phyloP scores from a whole-genome alignment of 2,888 invertebrate genomes.

The Heliothis peltigera region DNA sequence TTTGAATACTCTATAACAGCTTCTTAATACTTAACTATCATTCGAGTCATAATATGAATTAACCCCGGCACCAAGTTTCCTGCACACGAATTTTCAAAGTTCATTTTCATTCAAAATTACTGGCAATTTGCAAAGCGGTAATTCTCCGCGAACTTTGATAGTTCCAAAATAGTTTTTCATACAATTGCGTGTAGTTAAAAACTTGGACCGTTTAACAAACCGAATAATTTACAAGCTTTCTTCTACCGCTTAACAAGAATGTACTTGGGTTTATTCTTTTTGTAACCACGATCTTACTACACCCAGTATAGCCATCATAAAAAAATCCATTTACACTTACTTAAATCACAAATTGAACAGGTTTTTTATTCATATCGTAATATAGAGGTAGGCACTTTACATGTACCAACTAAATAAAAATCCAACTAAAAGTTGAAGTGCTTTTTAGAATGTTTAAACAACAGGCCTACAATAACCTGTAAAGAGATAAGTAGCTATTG shows the following conservation, averaged over 20 bases:
- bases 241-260: constrained; percentile 41
- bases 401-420: neutral
- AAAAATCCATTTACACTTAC: too few species aligned
- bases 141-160: constrained; percentile 77
- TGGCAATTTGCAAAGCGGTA: constrained; percentile 77
- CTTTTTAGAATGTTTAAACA: constrained; percentile 5
- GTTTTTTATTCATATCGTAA: too few species aligned
- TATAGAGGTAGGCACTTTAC: neutral
- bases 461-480: neutral
- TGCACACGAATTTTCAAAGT: constrained; percentile 74
- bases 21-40: constrained; percentile 50
- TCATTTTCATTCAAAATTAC: constrained; percentile 77
- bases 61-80: constrained; percentile 66
- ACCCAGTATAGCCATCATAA: too few species aligned
- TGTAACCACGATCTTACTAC: neutral
- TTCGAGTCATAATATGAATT: constrained; percentile 58
- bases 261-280: constrained; percentile 9
- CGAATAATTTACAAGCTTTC: constrained; percentile 62
- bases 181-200: constrained; percentile 73
- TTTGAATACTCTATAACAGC: constrained; percentile 30
- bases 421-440: neutral
- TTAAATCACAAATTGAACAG: too few species aligned
- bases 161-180: constrained; percentile 78
- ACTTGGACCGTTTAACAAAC: constrained; percentile 65
- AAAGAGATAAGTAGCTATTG: constrained; percentile 18